Percentiles rank a stretch among this genome's conserved stretches.
Conservation (phyloP, 2,113 vertebrate genomes). For the Pachyramphus minor region DNA sequence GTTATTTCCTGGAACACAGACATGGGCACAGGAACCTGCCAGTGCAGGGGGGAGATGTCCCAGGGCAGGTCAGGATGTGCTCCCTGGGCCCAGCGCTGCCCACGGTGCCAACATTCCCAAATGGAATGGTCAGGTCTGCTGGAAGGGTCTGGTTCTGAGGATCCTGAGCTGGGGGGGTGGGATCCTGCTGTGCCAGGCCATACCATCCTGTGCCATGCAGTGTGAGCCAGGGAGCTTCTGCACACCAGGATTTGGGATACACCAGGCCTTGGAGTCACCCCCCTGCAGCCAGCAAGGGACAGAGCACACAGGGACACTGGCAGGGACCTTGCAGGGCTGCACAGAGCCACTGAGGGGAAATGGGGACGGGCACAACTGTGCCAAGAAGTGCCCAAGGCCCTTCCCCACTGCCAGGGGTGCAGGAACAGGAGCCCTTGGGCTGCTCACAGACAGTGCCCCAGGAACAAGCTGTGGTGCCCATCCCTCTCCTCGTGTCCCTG, state of each 20-base stretch:
- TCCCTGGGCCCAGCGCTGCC: not conserved
- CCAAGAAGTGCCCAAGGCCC: not conserved
- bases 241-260: rapidly evolving
- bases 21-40: not conserved
- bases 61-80: rapidly evolving
- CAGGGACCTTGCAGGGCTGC: not conserved
- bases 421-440: not conserved
- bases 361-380: rapidly evolving
- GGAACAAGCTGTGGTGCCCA: not conserved
- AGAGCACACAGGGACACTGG: rapidly evolving
- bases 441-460: rapidly evolving
- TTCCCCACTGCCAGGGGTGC: rapidly evolving
- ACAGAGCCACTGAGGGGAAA: not conserved
- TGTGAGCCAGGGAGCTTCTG: not conserved
- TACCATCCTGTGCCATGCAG: rapidly evolving
- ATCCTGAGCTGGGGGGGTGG: not conserved
- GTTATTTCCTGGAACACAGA: not conserved
- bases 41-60: not conserved
- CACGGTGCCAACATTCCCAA: rapidly evolving
- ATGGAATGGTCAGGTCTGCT: rapidly evolving
- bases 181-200: rapidly evolving
- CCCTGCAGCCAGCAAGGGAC: not conserved
- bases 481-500: rapidly evolving
- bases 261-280: not conserved
- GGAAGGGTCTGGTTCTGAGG: not conserved